phyloP scores from a whole-genome alignment of 2,797 vertebrate species.

The Rhadinocentrus ornatus region DNA sequence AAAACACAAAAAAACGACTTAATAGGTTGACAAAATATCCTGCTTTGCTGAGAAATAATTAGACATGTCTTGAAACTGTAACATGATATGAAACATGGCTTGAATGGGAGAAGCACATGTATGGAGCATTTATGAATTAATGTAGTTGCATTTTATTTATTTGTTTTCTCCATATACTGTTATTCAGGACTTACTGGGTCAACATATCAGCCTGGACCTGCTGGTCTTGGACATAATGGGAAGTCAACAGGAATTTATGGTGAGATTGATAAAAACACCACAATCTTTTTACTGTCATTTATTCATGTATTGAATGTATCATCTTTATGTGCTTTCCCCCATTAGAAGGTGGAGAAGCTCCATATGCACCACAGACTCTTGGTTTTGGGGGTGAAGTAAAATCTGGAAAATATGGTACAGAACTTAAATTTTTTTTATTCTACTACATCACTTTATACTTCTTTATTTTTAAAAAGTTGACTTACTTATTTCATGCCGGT shows the following conservation, averaged over 20 bases:
- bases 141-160: not conserved
- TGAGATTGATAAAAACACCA: slow-evolving; percentile 34
- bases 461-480: not conserved
- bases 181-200: slow-evolving; percentile 59
- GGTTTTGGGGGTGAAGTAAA: slow-evolving; percentile 45
- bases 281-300: not conserved
- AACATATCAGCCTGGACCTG: slow-evolving; percentile 60
- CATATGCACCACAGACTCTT: slow-evolving; percentile 47
- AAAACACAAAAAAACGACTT: not conserved
- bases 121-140: not conserved
- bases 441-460: not conserved
- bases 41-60: not conserved
- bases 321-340: slow-evolving; percentile 6
- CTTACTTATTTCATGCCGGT: not conserved
- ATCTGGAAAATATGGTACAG: slow-evolving; percentile 64
- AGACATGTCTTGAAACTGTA: not conserved
- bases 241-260: slow-evolving; percentile 56
- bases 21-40: not conserved
- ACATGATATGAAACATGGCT: not conserved
- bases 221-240: slow-evolving; percentile 51
- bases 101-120: not conserved
- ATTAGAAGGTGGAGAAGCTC: slow-evolving; percentile 48
- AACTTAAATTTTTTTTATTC: not conserved
- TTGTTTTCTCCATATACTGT: slow-evolving; percentile 1
- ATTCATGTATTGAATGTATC: not conserved